phyloP scores from a whole-genome alignment of 2,888 invertebrate species.

The Athalia circularis region DNA sequence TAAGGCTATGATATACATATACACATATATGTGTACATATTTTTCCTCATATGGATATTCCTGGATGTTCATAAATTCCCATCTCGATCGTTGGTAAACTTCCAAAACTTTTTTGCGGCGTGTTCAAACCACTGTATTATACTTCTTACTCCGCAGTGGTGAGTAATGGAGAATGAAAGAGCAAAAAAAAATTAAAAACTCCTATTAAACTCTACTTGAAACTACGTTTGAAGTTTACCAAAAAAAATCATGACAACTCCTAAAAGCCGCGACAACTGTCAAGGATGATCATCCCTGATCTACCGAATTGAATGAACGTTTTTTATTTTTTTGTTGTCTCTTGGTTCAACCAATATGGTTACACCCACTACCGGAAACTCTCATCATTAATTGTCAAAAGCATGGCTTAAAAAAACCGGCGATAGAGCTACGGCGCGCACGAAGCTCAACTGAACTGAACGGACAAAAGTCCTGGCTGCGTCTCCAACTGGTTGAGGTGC shows the following conservation, averaged over 20 bases:
- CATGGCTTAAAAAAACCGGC: constrained; percentile 18
- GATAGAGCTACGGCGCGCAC: constrained; percentile 60
- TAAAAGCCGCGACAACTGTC: neutral
- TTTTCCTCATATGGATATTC: neutral
- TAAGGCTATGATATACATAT: neutral
- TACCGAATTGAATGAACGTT: no score
- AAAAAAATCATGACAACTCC: neutral
- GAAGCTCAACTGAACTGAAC: constrained; percentile 68
- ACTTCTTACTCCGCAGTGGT: neutral
- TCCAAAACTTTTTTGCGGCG: constrained; percentile 6
- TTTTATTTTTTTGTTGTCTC: neutral
- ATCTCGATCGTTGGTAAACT: constrained; percentile 7
- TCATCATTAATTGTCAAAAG: neutral
- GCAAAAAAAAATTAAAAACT: neutral
- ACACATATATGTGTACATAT: constrained; percentile 8
- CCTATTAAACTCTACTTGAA: neutral
- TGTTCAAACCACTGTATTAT: constrained; percentile 2
- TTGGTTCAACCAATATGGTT: neutral
- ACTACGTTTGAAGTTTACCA: neutral
- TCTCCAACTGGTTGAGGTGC: constrained; percentile 58
- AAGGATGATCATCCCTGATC: neutral
- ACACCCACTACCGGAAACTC: constrained; percentile 13
- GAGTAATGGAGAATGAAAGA: neutral
- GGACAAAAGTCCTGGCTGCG: constrained; percentile 67
- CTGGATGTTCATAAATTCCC: constrained; percentile 21